Conservation (phyloP, 2,888 invertebrate species). For the Pasiphila rectangulata region DNA sequence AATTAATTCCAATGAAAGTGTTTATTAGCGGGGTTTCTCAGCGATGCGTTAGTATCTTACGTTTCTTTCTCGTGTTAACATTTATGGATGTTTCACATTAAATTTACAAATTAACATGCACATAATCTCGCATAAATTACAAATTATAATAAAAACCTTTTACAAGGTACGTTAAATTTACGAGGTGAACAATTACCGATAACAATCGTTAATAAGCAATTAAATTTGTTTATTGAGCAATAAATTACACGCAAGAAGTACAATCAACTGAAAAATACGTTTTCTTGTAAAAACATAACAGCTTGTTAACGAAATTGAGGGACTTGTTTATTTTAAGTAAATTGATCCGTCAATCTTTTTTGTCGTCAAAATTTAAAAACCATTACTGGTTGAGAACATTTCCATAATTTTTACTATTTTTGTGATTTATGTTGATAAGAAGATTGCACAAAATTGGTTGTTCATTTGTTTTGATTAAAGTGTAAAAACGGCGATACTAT, state of each 20-base stretch:
- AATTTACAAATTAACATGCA: conserved; percentile 9
- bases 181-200: conserved; percentile 57
- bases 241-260: conserved; percentile 26
- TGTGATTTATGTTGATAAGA: conserved; percentile 26
- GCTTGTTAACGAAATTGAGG: conserved; percentile 11
- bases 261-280: conserved; percentile 12
- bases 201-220: conserved; percentile 59
- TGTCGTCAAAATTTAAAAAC: conserved; percentile 27
- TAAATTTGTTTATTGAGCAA: conserved; percentile 42
- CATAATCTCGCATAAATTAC: conserved; percentile 15
- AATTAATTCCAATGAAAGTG: conserved; percentile 5
- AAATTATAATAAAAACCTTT: conserved; percentile 17
- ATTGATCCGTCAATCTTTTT: conserved; percentile 31
- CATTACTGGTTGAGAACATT: conserved; percentile 21
- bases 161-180: conserved; percentile 18
- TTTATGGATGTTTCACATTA: conserved; percentile 13
- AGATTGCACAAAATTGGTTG: conserved; percentile 17
- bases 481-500: background rate
- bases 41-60: background rate
- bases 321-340: conserved; percentile 26
- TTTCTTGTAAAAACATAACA: conserved; percentile 21
- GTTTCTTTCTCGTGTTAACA: background rate
- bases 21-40: background rate
- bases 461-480: conserved; percentile 1
- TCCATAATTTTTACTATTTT: conserved; percentile 31